Evolutionary conservation across 37 sponge, comb jelly and placozoan species (phyloP).

Genomic region (Eunapius fragilis): DNA sequence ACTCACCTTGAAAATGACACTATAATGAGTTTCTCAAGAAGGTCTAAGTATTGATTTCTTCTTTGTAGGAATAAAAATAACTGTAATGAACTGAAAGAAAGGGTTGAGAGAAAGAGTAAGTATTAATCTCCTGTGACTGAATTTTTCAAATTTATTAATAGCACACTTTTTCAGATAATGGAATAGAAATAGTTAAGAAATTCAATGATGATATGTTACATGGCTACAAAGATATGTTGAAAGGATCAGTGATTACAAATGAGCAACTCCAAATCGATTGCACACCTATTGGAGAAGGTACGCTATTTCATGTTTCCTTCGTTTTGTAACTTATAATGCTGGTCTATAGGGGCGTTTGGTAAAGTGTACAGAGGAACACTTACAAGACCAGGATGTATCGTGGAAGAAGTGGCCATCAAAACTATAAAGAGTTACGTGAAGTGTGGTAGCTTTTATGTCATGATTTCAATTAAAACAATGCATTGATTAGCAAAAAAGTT

Average conservation of each 20-base stretch:
- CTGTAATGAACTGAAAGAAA: too few species aligned
- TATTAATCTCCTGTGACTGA: too few species aligned
- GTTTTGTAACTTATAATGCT: background rate
- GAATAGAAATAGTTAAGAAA: background rate
- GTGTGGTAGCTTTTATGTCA: background rate
- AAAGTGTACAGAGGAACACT: conserved; percentile 17
- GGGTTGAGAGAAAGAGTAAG: too few species aligned
- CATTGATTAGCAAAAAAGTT: too few species aligned
- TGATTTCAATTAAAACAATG: background rate
- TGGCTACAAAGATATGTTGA: background rate
- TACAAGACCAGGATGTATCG: background rate
- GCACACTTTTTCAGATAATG: too few species aligned
- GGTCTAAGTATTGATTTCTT: too few species aligned
- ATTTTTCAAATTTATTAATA: too few species aligned
- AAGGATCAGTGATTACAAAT: background rate
- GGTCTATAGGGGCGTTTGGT: conserved; percentile 26
- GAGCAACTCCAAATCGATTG: background rate
- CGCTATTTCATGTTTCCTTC: background rate
- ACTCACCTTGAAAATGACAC: too few species aligned
- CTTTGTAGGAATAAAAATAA: too few species aligned
- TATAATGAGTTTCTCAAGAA: too few species aligned
- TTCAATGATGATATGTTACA: background rate
- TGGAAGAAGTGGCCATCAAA: conserved; percentile 31
- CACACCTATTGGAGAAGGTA: background rate
- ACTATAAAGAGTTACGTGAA: conserved; percentile 23